A percentile compares a stretch with the other conserved stretches of the same genome.
Conservation (phyloP, 2,888 invertebrate genomes). For the Lapara coniferarum region DNA sequence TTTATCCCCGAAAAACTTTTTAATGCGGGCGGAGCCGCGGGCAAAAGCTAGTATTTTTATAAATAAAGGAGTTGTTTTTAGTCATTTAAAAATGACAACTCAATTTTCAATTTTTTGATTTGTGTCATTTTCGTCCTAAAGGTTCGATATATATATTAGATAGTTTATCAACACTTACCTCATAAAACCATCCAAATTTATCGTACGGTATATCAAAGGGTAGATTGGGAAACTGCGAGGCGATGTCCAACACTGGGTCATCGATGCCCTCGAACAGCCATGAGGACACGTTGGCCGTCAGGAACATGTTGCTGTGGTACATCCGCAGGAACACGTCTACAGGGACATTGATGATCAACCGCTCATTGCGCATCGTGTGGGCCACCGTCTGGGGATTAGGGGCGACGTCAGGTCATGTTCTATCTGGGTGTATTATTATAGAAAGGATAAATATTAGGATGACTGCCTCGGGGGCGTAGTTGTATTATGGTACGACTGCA, state of each 20-base stretch:
- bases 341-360: conserved; percentile 54
- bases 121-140: too few relatives aligned
- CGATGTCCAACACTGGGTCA: conserved; percentile 86
- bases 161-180: conserved; percentile 81
- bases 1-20: too few relatives aligned
- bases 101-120: too few relatives aligned
- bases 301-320: conserved; percentile 79
- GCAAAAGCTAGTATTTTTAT: too few relatives aligned
- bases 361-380: conserved; percentile 80
- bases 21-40: too few relatives aligned
- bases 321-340: conserved; percentile 82
- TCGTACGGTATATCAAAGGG: conserved; percentile 86
- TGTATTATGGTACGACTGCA: too few relatives aligned
- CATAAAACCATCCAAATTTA: conserved; percentile 94
- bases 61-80: too few relatives aligned
- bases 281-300: conserved; percentile 86
- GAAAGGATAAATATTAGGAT: too few relatives aligned
- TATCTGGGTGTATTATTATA: too few relatives aligned
- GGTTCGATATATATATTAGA: too few relatives aligned
- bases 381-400: conserved; percentile 84
- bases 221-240: conserved; percentile 78
- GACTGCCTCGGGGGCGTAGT: too few relatives aligned
- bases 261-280: conserved; percentile 92
- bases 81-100: too few relatives aligned
- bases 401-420: neutral